Percentiles rank a stretch among this genome's conserved stretches.
phyloP scores from a whole-genome alignment of 2,888 invertebrate genomes.

The Limnephilus rhombicus region DNA sequence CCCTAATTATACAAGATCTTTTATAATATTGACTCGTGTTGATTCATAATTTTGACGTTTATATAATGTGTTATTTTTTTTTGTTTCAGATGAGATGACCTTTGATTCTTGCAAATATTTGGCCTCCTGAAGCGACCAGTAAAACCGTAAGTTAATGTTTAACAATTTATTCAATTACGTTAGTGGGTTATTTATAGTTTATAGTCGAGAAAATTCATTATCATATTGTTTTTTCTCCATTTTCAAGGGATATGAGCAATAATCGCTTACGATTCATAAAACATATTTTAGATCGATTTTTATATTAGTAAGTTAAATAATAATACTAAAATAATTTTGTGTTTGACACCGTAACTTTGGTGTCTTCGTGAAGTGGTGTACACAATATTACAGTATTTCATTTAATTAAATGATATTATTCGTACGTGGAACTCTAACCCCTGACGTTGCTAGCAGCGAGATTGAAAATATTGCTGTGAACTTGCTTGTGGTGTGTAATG shows the following conservation, averaged over 20 bases:
- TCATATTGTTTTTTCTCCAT: too few relatives aligned
- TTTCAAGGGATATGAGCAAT: too few relatives aligned
- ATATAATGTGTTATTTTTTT: not conserved
- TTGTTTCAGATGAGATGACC: slow-evolving; percentile 61
- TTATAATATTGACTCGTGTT: not conserved
- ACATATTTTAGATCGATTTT: too few relatives aligned
- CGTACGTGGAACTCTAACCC: not conserved
- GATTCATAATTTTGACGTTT: not conserved
- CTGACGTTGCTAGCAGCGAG: not conserved
- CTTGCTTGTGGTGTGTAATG: slow-evolving; percentile 6
- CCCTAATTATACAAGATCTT: not conserved
- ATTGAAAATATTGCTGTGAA: not conserved
- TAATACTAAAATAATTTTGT: too few relatives aligned
- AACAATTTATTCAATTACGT: not conserved
- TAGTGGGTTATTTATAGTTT: not conserved
- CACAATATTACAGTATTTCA: not conserved
- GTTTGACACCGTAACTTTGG: too few relatives aligned
- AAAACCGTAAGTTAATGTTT: slow-evolving; percentile 6
- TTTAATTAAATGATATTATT: not conserved
- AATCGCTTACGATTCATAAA: too few relatives aligned
- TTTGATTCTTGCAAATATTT: not conserved
- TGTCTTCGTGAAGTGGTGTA: not conserved
- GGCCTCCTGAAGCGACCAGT: not conserved
- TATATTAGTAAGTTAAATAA: too few relatives aligned
- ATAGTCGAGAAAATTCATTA: not conserved